Conservation (phyloP, 2,888 invertebrate genomes). For the Eupithecia dodoneata region DNA sequence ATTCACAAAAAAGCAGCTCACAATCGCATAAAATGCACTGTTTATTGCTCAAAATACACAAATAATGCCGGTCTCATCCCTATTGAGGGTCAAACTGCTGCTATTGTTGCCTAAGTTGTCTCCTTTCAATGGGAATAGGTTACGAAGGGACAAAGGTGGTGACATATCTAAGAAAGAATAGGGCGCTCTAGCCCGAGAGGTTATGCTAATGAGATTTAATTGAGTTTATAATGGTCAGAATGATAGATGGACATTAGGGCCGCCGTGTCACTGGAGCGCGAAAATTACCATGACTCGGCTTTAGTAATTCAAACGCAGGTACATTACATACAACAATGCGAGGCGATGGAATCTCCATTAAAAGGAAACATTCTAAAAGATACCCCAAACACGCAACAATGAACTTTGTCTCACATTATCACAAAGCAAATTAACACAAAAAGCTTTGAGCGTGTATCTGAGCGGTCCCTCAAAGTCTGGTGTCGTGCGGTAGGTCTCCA, state of each 20-base stretch:
- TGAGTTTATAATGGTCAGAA: conserved; percentile 81
- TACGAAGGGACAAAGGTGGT: conserved; percentile 80
- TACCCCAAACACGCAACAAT: conserved; percentile 52
- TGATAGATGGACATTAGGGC: conserved; percentile 70
- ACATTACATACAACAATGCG: conserved; percentile 9
- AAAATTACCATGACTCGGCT: conserved; percentile 73
- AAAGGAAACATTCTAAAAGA: conserved; percentile 34
- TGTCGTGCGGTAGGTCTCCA: conserved; percentile 68
- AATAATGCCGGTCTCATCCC: conserved; percentile 75
- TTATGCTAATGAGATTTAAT: conserved; percentile 83
- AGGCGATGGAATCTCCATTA: conserved; percentile 29
- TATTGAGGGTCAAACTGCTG: conserved; percentile 79
- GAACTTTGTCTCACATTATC: conserved; percentile 54
- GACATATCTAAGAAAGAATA: conserved; percentile 76
- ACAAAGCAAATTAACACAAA: conserved; percentile 52
- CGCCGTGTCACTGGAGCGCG: conserved; percentile 60
- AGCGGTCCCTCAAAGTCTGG: conserved; percentile 46
- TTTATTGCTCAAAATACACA: conserved; percentile 84
- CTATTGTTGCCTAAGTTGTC: conserved; percentile 80
- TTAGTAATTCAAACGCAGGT: conserved; percentile 37
- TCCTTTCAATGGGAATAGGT: conserved; percentile 74
- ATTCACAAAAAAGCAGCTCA: conserved; percentile 70
- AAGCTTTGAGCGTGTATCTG: conserved; percentile 47
- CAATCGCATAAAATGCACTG: conserved; percentile 83
- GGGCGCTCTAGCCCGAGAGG: conserved; percentile 64